Conservation (phyloP, 1,140 invertebrate genomes). For the Mamestra configurata region DNA sequence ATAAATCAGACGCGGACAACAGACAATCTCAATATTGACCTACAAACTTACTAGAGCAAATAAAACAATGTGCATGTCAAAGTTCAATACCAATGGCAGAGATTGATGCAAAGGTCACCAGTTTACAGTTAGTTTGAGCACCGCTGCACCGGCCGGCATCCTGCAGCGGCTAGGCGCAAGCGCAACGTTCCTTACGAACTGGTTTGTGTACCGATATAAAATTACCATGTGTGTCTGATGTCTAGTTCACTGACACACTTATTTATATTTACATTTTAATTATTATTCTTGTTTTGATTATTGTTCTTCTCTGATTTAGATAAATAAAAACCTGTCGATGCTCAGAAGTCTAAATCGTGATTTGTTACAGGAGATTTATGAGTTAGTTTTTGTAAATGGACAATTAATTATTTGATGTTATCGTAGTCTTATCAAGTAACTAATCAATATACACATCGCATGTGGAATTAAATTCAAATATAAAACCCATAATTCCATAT, state of each 20-base stretch:
- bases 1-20: too few species aligned
- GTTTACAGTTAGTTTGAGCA: slow-evolving; percentile 33
- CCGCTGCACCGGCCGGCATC: slow-evolving; percentile 6
- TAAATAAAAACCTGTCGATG: too few species aligned
- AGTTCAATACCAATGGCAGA: slow-evolving; percentile 37
- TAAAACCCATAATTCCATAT: neutral
- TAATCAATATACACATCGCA: neutral
- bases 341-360: neutral
- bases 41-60: slow-evolving; percentile 6
- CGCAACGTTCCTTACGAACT: slow-evolving; percentile 45
- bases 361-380: too few species aligned
- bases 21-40: neutral
- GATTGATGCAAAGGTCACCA: slow-evolving; percentile 46
- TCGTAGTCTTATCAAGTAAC: neutral
- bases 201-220: slow-evolving; percentile 56
- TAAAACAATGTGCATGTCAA: slow-evolving; percentile 44
- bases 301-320: neutral
- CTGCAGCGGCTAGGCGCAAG: slow-evolving; percentile 1
- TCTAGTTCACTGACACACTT: slow-evolving; percentile 63
- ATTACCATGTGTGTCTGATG: slow-evolving; percentile 55
- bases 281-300: slow-evolving; percentile 3
- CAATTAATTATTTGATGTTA: neutral
- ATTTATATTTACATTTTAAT: slow-evolving; percentile 15
- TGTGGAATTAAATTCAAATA: neutral
- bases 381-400: too few species aligned